Conservation (phyloP, 2,113 vertebrate species). For the Myrmecobius fasciatus region DNA sequence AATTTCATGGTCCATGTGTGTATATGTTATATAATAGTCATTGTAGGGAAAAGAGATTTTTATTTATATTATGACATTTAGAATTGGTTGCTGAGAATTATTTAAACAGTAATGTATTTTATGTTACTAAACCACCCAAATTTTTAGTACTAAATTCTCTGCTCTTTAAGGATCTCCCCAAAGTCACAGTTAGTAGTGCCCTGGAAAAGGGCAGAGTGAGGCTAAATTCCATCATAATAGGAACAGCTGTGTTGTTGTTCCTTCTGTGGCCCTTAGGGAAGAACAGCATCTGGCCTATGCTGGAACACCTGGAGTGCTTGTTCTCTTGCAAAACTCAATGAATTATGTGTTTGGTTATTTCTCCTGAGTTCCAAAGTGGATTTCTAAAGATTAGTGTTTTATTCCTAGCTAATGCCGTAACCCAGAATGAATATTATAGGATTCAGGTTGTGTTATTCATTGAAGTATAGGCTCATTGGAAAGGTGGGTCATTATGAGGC, state of each 20-base stretch:
- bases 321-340: not conserved
- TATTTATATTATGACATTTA: too few species aligned
- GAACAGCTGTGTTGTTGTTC: not conserved
- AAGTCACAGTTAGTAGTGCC: not conserved
- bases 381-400: not conserved
- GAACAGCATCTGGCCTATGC: not conserved
- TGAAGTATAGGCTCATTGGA: not conserved
- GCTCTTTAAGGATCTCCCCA: not conserved
- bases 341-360: not conserved
- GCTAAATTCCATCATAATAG: not conserved
- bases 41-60: not conserved
- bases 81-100: not conserved
- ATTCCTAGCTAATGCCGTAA: not conserved
- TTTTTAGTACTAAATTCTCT: not conserved
- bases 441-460: not conserved
- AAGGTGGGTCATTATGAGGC: not conserved
- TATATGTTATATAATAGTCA: not conserved
- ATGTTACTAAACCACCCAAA: not conserved
- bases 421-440: not conserved
- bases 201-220: not conserved
- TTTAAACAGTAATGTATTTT: not conserved
- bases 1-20: not conserved
- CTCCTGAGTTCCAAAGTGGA: not conserved
- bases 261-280: not conserved
- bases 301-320: not conserved